These are phyloP conservation scores for Tigriopus californicus DNA, from an alignment of 2,888 invertebrate genomes.

Conservation along the genomic window DNA sequence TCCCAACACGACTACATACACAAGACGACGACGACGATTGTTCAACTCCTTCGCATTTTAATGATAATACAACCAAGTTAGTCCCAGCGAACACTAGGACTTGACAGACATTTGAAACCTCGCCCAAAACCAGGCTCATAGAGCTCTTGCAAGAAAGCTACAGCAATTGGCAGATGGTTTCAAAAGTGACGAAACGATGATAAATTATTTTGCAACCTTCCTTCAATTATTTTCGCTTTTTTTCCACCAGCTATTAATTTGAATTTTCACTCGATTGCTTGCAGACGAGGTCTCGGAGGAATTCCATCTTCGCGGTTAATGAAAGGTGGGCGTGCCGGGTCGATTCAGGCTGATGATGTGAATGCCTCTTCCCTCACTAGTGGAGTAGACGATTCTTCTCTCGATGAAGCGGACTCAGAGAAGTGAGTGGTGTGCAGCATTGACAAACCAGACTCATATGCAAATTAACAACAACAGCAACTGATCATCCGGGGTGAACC, in stretches of 20 bases:
- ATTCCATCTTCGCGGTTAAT: constrained; percentile 5
- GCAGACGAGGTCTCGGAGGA: constrained; percentile 16
- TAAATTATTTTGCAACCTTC: background rate
- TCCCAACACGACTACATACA: too few species aligned
- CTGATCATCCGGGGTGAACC: background rate
- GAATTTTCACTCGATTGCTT: too few species aligned
- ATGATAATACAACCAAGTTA: too few species aligned
- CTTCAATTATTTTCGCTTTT: background rate
- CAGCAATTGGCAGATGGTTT: too few species aligned
- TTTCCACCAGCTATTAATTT: background rate
- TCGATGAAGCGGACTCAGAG: constrained; percentile 4
- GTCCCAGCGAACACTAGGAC: too few species aligned
- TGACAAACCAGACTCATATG: background rate
- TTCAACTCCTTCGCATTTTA: too few species aligned
- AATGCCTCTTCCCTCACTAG: background rate
- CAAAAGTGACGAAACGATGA: too few species aligned
- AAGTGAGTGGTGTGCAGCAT: constrained; percentile 1
- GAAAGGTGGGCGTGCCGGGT: background rate
- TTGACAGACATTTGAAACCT: too few species aligned
- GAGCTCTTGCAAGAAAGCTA: too few species aligned
- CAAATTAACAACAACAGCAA: background rate
- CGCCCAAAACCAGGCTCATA: too few species aligned
- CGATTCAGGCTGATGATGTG: constrained; percentile 1
- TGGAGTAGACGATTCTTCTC: background rate
- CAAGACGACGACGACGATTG: too few species aligned